phyloP scores from a whole-genome alignment of 2,797 vertebrate genomes.

The Gambelia wislizenii region DNA sequence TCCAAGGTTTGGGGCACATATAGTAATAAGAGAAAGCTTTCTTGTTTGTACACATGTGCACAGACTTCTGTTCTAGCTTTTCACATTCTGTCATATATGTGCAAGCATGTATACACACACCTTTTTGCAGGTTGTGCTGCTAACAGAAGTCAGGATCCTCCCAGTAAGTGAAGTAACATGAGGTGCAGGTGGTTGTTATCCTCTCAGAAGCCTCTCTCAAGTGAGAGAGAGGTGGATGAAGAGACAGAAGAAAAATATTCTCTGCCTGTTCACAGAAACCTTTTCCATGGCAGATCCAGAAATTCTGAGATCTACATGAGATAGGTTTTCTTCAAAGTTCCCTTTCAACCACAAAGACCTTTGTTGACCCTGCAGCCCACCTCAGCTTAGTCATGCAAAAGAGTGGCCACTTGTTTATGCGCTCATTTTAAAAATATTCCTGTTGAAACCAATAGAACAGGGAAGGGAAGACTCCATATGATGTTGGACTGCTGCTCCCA shows the following conservation, averaged over 20 bases:
- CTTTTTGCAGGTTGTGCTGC: not conserved
- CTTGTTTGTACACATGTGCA: not conserved
- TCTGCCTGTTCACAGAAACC: not conserved
- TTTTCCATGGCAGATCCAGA: not conserved
- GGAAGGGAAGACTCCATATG: not conserved
- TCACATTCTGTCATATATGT: not conserved
- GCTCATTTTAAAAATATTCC: not conserved
- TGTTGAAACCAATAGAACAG: not conserved
- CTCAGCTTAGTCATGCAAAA: not conserved
- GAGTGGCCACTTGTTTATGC: not conserved
- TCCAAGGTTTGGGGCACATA: slow-evolving; percentile 48
- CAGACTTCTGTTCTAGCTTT: not conserved
- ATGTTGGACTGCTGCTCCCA: not conserved
- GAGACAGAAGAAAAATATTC: not conserved
- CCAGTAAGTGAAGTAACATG: not conserved
- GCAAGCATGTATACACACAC: not conserved
- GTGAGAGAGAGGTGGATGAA: too few relatives aligned
- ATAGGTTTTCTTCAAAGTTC: not conserved
- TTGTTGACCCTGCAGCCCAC: not conserved
- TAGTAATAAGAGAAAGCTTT: slow-evolving; percentile 38
- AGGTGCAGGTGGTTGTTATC: not conserved
- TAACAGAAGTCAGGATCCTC: not conserved
- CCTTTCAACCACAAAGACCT: not conserved
- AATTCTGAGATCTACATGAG: not conserved
- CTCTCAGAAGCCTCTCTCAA: not conserved